Base-by-base conservation (phyloP, 2,113 vertebrate species). In the Periophthalmus modestus region DNA sequence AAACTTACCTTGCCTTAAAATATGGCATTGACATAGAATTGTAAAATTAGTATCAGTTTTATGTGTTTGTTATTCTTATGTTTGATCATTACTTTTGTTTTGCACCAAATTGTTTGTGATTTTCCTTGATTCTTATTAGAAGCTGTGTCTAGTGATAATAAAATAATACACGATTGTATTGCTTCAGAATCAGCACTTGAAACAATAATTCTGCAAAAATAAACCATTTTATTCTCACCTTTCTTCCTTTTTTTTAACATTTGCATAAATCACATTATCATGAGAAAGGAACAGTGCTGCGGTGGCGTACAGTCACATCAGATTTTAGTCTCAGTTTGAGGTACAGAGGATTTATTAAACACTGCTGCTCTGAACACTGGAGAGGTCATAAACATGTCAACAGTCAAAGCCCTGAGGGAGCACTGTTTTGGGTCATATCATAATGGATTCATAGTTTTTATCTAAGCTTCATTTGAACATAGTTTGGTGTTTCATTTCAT, bases 311-410 rank as follows among this genome's bases (percentile, higher is more conserved):
- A 36, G 33, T 59, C 23, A 14, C 13, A 59, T 28, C 59, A 16
- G 33, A 16, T 65, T 9, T 7, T 3, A 39, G 16, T 19, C 14
- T 34, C 14, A 6, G 59, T 62, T 33, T 33, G 59, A 62, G 59
- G 28, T 13, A 24, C 21, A 61, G 58, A 6, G 2, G 62, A 43
- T 39, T 65, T 39, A 65, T 36, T 36, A n/a, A 65, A n/a, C 23
- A 10, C 39, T 16, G 52, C 59, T 2, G 59, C 13, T 28, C 28
- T 34, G 59, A 15, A 62, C 59, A 34, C 34, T 43, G 16, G 4
- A n/a, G 62, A 39, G 62, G 33, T 13, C 34, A 65, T 65, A 65
- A 65, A 65, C 62, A 39, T 65, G 62, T 65, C 62, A 34, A n/a
- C 34, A 21, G 33, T 43, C 34, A 43, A 65, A 65, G 62, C 34